These are phyloP conservation scores for Micrastur ruficollis DNA, from an alignment of 2,797 vertebrate species.

Conservation along the genomic window DNA sequence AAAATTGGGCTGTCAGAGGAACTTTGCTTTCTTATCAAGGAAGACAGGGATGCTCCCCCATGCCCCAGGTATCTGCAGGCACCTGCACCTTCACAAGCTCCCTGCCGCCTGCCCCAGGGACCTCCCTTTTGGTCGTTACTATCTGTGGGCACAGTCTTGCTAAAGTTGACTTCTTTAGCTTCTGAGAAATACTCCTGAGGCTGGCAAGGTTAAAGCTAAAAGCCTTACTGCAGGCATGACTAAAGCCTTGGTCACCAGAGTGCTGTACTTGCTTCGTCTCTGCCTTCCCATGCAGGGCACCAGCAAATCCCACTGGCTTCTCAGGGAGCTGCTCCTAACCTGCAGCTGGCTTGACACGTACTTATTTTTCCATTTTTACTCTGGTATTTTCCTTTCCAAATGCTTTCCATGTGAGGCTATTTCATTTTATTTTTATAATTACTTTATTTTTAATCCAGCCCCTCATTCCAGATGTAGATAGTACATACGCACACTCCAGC, in stretches of 20 bases:
- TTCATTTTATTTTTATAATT: constrained; percentile 61
- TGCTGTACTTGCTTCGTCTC: background rate
- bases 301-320: constrained; percentile 43
- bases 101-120: background rate
- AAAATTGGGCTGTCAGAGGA: background rate
- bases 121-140: background rate
- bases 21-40: background rate
- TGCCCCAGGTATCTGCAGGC: background rate
- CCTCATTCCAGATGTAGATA: constrained; percentile 49
- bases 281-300: constrained; percentile 5
- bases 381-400: constrained; percentile 54
- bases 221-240: background rate
- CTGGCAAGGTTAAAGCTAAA: background rate
- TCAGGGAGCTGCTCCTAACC: background rate
- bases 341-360: constrained; percentile 41
- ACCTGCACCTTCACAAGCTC: background rate
- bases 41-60: background rate
- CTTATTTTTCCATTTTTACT: constrained; percentile 61
- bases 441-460: constrained; percentile 50
- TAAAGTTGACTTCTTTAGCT: background rate
- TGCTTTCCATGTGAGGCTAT: constrained; percentile 42
- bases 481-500: background rate
- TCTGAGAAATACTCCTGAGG: background rate
- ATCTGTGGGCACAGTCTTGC: background rate
- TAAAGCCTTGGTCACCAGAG: background rate